Evolutionary conservation across 2,797 vertebrate genomes (phyloP).

Genomic region (Eulemur mongoz): DNA sequence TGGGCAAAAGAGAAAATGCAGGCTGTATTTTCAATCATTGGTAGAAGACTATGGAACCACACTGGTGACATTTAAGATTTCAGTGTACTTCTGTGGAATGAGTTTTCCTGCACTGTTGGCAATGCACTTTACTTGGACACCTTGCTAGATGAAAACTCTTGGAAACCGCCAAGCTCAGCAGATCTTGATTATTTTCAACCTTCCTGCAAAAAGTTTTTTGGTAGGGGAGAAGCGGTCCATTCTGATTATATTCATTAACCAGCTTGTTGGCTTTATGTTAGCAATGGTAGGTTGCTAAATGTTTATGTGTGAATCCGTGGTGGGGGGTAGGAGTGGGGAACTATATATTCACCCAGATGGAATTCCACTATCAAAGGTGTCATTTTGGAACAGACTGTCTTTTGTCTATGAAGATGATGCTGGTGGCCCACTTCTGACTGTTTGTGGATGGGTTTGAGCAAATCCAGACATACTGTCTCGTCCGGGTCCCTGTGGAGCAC

Average conservation of each 20-base stretch:
- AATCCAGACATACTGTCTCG: conserved; percentile 72
- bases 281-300: neutral
- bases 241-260: conserved; percentile 27
- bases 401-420: conserved; percentile 67
- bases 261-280: conserved; percentile 41
- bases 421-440: conserved; percentile 55
- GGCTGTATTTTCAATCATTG: conserved; percentile 72
- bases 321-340: neutral
- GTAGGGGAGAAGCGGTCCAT: neutral
- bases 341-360: conserved; percentile 32
- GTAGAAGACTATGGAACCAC: conserved; percentile 76
- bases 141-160: conserved; percentile 73
- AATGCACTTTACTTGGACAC: conserved; percentile 73
- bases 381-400: conserved; percentile 45
- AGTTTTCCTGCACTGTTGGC: conserved; percentile 74
- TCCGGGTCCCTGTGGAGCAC: conserved; percentile 58
- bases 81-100: conserved; percentile 79
- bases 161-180: conserved; percentile 75
- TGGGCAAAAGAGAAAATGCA: conserved; percentile 76
- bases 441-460: conserved; percentile 53
- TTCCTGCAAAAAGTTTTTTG: conserved; percentile 48
- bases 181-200: conserved; percentile 71
- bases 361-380: conserved; percentile 60
- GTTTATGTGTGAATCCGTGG: conserved; percentile 30
- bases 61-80: conserved; percentile 80